phyloP scores from a whole-genome alignment of 2,888 invertebrate genomes.

The Brachyopa scutellaris region DNA sequence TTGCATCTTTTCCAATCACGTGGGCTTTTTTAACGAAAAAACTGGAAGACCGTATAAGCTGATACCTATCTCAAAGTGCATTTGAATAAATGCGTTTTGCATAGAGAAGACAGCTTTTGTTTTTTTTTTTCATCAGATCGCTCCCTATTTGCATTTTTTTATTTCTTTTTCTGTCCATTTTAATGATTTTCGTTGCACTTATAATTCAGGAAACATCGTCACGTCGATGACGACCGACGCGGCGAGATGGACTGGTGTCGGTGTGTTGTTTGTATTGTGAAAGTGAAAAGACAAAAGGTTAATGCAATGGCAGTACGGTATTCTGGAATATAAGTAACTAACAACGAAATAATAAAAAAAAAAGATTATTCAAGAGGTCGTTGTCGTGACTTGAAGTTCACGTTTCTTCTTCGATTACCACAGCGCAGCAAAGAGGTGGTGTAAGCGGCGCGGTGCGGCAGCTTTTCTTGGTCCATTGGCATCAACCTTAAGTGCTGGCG shows the following conservation, averaged over 20 bases:
- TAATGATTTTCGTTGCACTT: constrained; percentile 11
- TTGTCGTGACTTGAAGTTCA: constrained; percentile 79
- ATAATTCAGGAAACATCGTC: constrained; percentile 31
- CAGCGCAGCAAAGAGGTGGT: constrained; percentile 2
- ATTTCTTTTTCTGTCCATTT: too few species aligned
- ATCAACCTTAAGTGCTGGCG: constrained; percentile 48
- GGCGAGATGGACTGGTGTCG: neutral
- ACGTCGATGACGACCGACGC: neutral
- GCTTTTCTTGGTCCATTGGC: constrained; percentile 37
- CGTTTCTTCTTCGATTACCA: constrained; percentile 76
- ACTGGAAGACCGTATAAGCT: neutral
- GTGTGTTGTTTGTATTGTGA: constrained; percentile 51
- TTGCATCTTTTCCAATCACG: neutral
- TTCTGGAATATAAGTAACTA: constrained; percentile 34
- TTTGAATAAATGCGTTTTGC: too few species aligned
- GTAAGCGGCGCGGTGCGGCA: neutral
- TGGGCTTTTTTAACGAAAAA: neutral
- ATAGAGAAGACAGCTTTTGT: constrained; percentile 11
- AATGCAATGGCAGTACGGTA: constrained; percentile 42
- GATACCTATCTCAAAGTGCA: neutral
- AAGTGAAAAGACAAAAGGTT: constrained; percentile 65
- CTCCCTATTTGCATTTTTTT: neutral
- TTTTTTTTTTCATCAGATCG: neutral
- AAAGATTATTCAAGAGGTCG: constrained; percentile 74
- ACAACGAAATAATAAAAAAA: constrained; percentile 4